These are phyloP conservation scores for Iguana delicatissima DNA, from an alignment of 2,797 vertebrate genomes.

Conservation along the genomic window DNA sequence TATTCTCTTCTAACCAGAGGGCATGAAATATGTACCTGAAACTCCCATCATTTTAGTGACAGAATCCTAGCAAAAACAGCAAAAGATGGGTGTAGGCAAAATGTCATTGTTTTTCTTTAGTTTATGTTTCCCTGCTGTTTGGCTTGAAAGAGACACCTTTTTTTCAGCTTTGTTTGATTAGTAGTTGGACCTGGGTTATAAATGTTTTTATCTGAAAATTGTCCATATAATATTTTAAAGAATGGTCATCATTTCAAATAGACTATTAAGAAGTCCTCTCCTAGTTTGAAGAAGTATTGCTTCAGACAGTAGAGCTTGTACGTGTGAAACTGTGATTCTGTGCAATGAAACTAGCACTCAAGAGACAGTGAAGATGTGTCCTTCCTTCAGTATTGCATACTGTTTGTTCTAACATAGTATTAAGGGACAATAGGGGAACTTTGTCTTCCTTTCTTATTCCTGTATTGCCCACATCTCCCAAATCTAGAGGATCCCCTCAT, in stretches of 20 bases:
- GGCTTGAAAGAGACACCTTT: neutral
- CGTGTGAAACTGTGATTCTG: neutral
- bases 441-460: neutral
- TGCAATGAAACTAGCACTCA: neutral
- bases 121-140: neutral
- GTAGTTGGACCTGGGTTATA: neutral
- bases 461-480: neutral
- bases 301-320: constrained; percentile 6
- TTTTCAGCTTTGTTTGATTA: neutral
- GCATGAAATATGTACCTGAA: neutral
- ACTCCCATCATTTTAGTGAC: neutral
- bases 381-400: neutral
- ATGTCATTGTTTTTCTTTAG: neutral
- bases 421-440: neutral
- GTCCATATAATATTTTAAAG: neutral
- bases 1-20: constrained; percentile 26
- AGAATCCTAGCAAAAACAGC: neutral
- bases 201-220: neutral
- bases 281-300: constrained; percentile 33
- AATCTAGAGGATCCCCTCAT: neutral
- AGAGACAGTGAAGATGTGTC: neutral
- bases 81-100: neutral
- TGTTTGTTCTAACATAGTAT: neutral
- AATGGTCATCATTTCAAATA: neutral
- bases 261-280: neutral